Base-by-base conservation (phyloP, 2,797 vertebrate species). In the Spea hammondii region DNA sequence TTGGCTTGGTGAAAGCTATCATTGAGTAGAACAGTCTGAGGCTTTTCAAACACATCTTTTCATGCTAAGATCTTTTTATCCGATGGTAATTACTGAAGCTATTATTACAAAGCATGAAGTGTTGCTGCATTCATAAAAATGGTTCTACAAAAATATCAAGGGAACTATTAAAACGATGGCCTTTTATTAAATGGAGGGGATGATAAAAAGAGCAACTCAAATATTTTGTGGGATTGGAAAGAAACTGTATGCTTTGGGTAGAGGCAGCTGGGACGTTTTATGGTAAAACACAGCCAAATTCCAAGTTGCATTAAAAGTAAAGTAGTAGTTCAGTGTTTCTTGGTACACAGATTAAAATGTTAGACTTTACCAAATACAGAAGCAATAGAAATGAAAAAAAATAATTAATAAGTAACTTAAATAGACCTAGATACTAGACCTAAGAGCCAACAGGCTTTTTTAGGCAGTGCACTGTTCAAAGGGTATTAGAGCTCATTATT, bases 11-110 rank as follows among this genome's bases (percentile, higher is more conserved):
- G 92, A 91, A 93, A 94, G 92, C 90, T 85, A 89, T 93, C 90
- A 88, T 90, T 89, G 92, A 93, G 93, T 91, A 91, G 95, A 91
- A 81, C 91, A 92, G 94, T 93, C 92, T 92, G 89, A 90, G 93
- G 92, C 93, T 95, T 93, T 92, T 91, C 92, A 93, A 94, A 94
- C 94, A 94, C 92, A 92, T 94, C 90, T 92, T 90, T 84, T 91
- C 88, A 90, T 85, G 85, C 88, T 88, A 85, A 87, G 87, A 91
- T 88, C 89, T 92, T 90, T 92, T 93, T 90, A 95, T 96, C 93
- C 94, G 89, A 87, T 91, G 90, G 92, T 94, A 95, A 97, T 96
- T 91, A 94, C 94, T 89, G 88, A 93, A 92, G 91, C 92, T 86
- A 86, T 89, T 87, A 88, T 85, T 79, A 83, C 6, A 12, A 77